phyloP scores from a whole-genome alignment of 2,113 vertebrate genomes.

The Vireo altiloquus region DNA sequence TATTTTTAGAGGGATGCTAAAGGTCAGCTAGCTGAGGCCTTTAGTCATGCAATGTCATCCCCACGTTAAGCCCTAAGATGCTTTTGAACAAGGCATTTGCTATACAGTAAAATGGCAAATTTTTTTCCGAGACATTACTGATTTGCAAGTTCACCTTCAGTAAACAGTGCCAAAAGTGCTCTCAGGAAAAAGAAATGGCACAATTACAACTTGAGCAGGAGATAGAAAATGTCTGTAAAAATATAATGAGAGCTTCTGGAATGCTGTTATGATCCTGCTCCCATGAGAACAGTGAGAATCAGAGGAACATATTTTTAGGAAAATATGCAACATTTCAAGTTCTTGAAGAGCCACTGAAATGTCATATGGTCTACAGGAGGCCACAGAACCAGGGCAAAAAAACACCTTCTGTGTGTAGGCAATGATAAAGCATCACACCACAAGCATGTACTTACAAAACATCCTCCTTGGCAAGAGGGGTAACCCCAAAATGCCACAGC shows the following conservation, averaged over 20 bases:
- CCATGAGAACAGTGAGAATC: neutral
- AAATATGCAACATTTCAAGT: neutral
- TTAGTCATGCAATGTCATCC: neutral
- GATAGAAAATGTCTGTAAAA: neutral
- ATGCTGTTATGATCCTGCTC: neutral
- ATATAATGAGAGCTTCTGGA: neutral
- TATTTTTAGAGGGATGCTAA: constrained; percentile 60
- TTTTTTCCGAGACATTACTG: neutral
- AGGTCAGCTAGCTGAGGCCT: constrained; percentile 40
- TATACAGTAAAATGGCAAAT: neutral
- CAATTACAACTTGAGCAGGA: neutral
- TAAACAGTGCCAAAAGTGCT: neutral
- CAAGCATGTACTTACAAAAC: fast-evolving
- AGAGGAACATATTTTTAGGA: neutral
- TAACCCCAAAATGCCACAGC: neutral
- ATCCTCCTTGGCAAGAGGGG: neutral
- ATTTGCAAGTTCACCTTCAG: constrained; percentile 29
- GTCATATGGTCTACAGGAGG: neutral
- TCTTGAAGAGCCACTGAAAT: neutral
- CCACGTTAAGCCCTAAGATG: neutral
- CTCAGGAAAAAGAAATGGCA: constrained; percentile 1
- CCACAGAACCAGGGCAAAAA: fast-evolving
- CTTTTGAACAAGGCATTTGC: neutral
- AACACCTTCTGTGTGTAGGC: fast-evolving
- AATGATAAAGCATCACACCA: neutral